These are phyloP conservation scores for Girardia tigrina DNA, from an alignment of 2,888 invertebrate species.

Conservation along the genomic window DNA sequence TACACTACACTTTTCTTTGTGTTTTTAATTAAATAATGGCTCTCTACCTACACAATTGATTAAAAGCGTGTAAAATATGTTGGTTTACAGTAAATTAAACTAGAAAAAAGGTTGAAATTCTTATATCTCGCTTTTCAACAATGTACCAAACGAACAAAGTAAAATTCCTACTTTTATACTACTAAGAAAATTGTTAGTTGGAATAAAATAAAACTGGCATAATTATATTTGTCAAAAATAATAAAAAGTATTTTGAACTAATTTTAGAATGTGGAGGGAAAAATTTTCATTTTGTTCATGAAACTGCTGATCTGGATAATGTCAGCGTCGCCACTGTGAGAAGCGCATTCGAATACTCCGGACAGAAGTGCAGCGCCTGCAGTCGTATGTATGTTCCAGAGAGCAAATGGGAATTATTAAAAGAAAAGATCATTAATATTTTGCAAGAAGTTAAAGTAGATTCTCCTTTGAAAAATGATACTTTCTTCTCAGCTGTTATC, in stretches of 20 bases:
- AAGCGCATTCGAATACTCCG: slow-evolving; percentile 79
- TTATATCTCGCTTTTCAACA: too few relatives aligned
- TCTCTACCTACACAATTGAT: too few relatives aligned
- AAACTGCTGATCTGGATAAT: slow-evolving; percentile 67
- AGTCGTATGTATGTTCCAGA: slow-evolving; percentile 88
- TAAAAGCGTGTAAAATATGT: too few relatives aligned
- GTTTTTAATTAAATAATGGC: too few relatives aligned
- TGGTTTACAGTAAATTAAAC: too few relatives aligned
- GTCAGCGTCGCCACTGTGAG: slow-evolving; percentile 72
- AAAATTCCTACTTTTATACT: too few relatives aligned
- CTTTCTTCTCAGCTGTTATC: slow-evolving; percentile 86
- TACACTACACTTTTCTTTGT: too few relatives aligned
- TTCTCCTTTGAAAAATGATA: slow-evolving; percentile 58
- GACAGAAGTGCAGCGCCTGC: slow-evolving; percentile 96
- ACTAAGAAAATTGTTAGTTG: too few relatives aligned
- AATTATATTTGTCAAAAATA: too few relatives aligned
- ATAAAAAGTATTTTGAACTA: neutral
- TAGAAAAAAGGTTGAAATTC: too few relatives aligned
- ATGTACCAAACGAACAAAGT: too few relatives aligned
- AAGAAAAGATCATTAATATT: slow-evolving; percentile 58
- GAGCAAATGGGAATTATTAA: slow-evolving; percentile 66
- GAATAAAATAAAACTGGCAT: too few relatives aligned
- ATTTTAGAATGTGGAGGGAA: slow-evolving; percentile 86
- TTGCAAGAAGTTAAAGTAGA: slow-evolving; percentile 68
- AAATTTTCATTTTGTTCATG: slow-evolving; percentile 91